Evolutionary conservation across 2,797 vertebrate genomes (phyloP).

Genomic region (Anabas testudineus): DNA sequence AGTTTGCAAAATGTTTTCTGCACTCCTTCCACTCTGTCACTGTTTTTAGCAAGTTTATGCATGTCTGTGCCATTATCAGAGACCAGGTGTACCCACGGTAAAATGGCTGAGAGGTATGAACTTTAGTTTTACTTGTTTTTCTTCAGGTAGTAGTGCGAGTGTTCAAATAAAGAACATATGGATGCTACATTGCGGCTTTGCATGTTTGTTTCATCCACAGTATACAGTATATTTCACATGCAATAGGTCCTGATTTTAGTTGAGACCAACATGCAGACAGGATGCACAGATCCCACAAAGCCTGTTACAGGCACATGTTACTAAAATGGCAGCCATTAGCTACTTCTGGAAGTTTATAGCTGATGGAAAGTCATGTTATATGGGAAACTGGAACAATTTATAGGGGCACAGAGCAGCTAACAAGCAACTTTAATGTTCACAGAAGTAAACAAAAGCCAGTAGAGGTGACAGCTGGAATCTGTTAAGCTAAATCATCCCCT

Average conservation of each 20-base stretch:
- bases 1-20: conserved; percentile 7
- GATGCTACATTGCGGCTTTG: background rate
- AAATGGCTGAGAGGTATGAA: conserved; percentile 27
- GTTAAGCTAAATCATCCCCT: conserved; percentile 18
- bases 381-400: conserved; percentile 70
- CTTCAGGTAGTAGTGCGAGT: background rate
- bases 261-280: conserved; percentile 2
- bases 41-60: conserved; percentile 34
- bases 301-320: conserved; percentile 45
- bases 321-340: conserved; percentile 47
- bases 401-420: conserved; percentile 47
- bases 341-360: conserved; percentile 53
- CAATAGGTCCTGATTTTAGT: background rate
- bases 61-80: conserved; percentile 23
- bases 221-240: background rate
- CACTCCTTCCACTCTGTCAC: background rate
- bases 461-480: conserved; percentile 4
- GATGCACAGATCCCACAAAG: conserved; percentile 15
- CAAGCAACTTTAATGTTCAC: conserved; percentile 56
- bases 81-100: conserved; percentile 30
- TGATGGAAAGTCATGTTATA: conserved; percentile 62
- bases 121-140: conserved; percentile 13
- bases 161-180: conserved; percentile 4
- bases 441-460: conserved; percentile 54
- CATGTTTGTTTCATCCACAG: background rate